Conservation (phyloP, 2,888 invertebrate species). For the Tetranychus piercei region DNA sequence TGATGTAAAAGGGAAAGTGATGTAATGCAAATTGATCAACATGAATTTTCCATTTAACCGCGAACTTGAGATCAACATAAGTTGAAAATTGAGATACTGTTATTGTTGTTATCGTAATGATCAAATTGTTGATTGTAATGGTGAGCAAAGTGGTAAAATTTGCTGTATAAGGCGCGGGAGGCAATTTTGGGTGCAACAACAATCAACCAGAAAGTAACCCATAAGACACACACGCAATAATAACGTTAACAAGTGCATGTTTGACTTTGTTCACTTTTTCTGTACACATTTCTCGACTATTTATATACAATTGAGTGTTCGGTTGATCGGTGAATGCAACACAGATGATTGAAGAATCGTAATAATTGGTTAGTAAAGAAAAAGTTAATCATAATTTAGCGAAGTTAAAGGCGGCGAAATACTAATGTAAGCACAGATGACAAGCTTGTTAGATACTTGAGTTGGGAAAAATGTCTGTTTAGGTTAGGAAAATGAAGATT, state of each 20-base stretch:
- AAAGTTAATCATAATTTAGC: no score
- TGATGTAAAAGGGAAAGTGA: neutral
- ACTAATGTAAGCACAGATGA: no score
- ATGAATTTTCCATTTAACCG: neutral
- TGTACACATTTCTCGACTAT: neutral
- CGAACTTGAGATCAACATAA: neutral
- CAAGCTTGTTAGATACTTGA: no score
- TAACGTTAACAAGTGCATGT: neutral
- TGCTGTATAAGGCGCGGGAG: neutral
- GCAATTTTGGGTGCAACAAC: neutral
- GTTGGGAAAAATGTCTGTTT: no score
- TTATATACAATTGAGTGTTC: neutral
- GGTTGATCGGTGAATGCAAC: neutral
- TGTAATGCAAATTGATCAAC: neutral
- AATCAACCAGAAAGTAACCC: neutral
- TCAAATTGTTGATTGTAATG: neutral
- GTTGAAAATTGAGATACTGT: neutral
- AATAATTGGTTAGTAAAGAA: no score
- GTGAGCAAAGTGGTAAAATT: neutral
- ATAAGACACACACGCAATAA: neutral
- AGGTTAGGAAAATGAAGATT: no score
- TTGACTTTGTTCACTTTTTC: no score
- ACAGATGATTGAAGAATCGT: no score
- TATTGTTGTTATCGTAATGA: neutral
- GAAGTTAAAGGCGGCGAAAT: no score